Evolutionary conservation across 2,113 vertebrate genomes (phyloP).

Genomic region (Scomber japonicus): DNA sequence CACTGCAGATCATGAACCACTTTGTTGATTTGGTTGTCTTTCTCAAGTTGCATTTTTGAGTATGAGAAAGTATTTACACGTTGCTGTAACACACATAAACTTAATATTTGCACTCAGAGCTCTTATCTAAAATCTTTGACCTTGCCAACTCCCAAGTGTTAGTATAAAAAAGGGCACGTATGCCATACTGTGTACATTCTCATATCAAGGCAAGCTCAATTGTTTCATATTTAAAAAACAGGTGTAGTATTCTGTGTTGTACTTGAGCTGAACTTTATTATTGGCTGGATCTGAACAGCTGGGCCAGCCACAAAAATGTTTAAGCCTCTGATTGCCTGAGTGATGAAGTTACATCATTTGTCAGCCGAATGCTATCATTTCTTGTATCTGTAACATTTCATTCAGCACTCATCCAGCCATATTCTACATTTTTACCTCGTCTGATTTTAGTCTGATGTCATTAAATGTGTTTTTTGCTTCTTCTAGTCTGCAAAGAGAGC

Average conservation of each 20-base stretch:
- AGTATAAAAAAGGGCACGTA: neutral
- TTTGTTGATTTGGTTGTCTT: neutral
- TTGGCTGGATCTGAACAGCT: too few relatives aligned
- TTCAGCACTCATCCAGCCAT: too few relatives aligned
- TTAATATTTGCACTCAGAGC: too few relatives aligned
- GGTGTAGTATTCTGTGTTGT: neutral
- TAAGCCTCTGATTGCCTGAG: too few relatives aligned
- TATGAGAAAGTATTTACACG: too few relatives aligned
- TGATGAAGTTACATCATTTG: too few relatives aligned
- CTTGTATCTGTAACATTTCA: too few relatives aligned
- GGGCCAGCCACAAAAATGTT: too few relatives aligned
- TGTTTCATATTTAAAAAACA: neutral
- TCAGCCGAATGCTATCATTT: too few relatives aligned
- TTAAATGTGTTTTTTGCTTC: constrained; percentile 29
- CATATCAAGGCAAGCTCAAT: neutral
- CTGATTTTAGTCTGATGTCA: neutral
- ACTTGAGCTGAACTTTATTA: neutral
- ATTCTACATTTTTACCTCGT: too few relatives aligned
- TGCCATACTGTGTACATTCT: neutral
- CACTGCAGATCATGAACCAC: neutral
- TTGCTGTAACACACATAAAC: too few relatives aligned
- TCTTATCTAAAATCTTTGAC: too few relatives aligned
- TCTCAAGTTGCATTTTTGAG: neutral
- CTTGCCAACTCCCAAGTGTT: neutral
- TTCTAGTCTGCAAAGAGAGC: constrained; percentile 87